Conservation (phyloP, 2,888 invertebrate species). For the Macaria notata region DNA sequence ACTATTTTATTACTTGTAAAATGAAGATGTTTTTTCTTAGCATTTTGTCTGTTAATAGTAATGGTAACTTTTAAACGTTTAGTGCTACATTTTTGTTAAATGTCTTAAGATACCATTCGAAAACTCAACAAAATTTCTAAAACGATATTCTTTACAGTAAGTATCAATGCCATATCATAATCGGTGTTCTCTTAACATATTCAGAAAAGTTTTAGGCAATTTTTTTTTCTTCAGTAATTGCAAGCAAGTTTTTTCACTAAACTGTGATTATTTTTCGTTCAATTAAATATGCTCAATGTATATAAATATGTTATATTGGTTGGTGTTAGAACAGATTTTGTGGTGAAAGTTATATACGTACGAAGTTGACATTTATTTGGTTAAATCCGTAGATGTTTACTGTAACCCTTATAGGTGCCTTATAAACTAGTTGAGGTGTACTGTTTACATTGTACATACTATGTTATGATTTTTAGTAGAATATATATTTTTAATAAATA, state of each 20-base stretch:
- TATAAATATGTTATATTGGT: slow-evolving; percentile 44
- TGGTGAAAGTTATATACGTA: slow-evolving; percentile 66
- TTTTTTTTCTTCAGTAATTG: not conserved
- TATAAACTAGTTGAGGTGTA: slow-evolving; percentile 72
- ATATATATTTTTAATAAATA: slow-evolving; percentile 74
- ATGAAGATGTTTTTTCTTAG: slow-evolving; percentile 15
- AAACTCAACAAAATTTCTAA: too few relatives aligned
- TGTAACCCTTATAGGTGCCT: slow-evolving; percentile 63
- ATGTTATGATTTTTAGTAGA: slow-evolving; percentile 75
- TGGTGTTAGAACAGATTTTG: slow-evolving; percentile 49
- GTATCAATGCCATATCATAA: too few relatives aligned
- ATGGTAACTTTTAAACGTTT: not conserved
- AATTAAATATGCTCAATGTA: slow-evolving; percentile 69
- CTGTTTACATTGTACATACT: slow-evolving; percentile 77
- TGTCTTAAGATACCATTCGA: too few relatives aligned
- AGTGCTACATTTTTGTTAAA: too few relatives aligned
- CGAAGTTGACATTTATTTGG: slow-evolving; percentile 43
- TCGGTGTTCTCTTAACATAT: too few relatives aligned
- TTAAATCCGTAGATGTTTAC: slow-evolving; percentile 37
- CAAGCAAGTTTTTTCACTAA: slow-evolving; percentile 2
- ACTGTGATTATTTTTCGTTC: slow-evolving; percentile 9
- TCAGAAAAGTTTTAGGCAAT: too few relatives aligned
- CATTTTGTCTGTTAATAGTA: slow-evolving; percentile 26
- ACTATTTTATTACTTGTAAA: slow-evolving; percentile 7
- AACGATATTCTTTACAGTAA: too few relatives aligned